These are phyloP conservation scores for Hylaeus volcanicus DNA, from an alignment of 1,140 invertebrate species.

Conservation along the genomic window DNA sequence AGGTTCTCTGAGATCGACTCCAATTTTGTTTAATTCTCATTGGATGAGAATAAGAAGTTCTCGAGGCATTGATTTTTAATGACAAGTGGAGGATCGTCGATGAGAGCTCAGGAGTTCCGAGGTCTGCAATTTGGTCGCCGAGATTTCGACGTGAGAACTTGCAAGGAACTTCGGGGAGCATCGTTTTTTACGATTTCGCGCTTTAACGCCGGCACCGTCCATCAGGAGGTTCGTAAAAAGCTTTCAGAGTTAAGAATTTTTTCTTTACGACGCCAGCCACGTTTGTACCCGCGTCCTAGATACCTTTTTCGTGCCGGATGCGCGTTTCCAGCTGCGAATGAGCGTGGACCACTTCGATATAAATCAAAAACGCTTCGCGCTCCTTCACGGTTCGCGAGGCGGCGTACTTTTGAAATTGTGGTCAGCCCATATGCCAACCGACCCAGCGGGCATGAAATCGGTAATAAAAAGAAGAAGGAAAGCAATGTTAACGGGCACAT, in stretches of 20 bases:
- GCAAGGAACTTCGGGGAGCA: neutral
- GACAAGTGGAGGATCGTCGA: too few relatives aligned
- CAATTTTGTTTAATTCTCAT: too few relatives aligned
- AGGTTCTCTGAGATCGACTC: too few relatives aligned
- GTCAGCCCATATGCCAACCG: constrained; percentile 21
- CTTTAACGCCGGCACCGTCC: neutral
- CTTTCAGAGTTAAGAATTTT: constrained; percentile 56
- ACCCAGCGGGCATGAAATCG: neutral
- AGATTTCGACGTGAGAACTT: neutral
- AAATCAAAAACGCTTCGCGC: constrained; percentile 51
- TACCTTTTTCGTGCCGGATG: constrained; percentile 43
- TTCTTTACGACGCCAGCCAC: constrained; percentile 35
- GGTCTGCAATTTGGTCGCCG: neutral
- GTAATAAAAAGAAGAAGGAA: neutral
- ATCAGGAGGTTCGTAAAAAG: constrained; percentile 38
- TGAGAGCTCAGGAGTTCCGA: neutral
- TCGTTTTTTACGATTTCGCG: neutral
- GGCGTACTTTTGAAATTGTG: constrained; percentile 36
- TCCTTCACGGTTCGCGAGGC: constrained; percentile 23
- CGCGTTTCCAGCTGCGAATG: constrained; percentile 41
- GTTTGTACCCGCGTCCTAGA: constrained; percentile 32
- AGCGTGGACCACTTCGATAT: constrained; percentile 23
- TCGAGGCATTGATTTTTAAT: too few relatives aligned
- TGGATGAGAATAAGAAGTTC: too few relatives aligned
- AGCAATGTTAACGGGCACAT: neutral